Percentiles rank a stretch among this genome's conserved stretches.
phyloP scores from a whole-genome alignment of 2,113 vertebrate genomes.

The Corynorhinus townsendii region DNA sequence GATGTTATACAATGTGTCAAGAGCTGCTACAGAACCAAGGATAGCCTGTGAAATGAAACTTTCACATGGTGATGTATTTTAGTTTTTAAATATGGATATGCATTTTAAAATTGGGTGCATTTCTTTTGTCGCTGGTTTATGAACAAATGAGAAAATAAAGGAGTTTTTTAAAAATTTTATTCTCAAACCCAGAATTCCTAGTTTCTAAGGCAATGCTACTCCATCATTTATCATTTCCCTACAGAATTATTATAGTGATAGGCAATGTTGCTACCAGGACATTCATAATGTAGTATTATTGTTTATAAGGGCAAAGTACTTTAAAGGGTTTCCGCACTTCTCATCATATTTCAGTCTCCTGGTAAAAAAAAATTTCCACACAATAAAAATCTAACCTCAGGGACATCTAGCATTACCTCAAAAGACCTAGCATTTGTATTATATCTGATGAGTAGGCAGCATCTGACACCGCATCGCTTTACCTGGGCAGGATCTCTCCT shows the following conservation, averaged over 20 bases:
- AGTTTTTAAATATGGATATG: not conserved
- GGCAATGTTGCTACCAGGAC: conserved; percentile 13
- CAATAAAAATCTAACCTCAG: conserved; percentile 43
- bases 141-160: not conserved
- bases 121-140: not conserved
- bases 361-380: conserved; percentile 50
- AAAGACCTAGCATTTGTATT: conserved; percentile 39
- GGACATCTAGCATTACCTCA: conserved; percentile 28
- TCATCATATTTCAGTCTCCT: conserved; percentile 50
- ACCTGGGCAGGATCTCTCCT: conserved; percentile 16
- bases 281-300: conserved; percentile 40
- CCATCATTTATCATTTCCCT: conserved; percentile 15
- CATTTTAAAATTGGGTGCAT: not conserved
- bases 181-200: not conserved
- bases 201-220: not conserved
- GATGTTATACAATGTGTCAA: not conserved
- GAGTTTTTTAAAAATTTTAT: not conserved
- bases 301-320: conserved; percentile 48
- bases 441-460: conserved; percentile 16
- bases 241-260: conserved; percentile 23
- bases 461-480: not conserved
- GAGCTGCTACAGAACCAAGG: not conserved
- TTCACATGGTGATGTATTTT: not conserved
- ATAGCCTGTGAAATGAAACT: not conserved
- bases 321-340: conserved; percentile 53